Evolutionary conservation across 2,888 invertebrate species (phyloP).

Genomic region (Amphipoea lucens): DNA sequence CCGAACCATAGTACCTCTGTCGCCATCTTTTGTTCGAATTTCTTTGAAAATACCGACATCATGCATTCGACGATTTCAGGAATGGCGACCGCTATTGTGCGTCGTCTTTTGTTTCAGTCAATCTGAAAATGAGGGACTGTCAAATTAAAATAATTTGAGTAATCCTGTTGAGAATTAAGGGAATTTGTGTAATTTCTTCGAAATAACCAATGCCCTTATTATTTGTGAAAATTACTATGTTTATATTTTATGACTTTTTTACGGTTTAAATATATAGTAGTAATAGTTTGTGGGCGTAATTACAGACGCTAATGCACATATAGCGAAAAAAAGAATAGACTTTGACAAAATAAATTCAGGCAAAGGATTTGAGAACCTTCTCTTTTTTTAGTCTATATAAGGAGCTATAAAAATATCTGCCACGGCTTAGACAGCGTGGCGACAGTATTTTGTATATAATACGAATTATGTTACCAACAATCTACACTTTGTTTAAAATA

Average conservation of each 20-base stretch:
- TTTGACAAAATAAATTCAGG: neutral
- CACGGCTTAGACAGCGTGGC: no score
- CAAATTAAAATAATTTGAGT: conserved; percentile 63
- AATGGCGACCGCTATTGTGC: conserved; percentile 52
- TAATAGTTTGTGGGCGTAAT: neutral
- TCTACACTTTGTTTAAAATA: neutral
- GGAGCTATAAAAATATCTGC: no score
- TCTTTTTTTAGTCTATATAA: neutral
- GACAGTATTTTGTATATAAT: no score
- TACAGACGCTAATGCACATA: neutral
- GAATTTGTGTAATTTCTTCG: neutral
- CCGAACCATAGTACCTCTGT: conserved; percentile 14
- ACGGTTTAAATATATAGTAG: neutral
- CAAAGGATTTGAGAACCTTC: no score
- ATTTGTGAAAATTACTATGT: neutral
- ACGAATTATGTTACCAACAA: neutral
- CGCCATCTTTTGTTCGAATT: conserved; percentile 57
- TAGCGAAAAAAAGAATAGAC: no score
- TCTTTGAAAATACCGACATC: conserved; percentile 59
- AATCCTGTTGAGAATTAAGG: conserved; percentile 58
- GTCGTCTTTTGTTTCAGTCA: conserved; percentile 56
- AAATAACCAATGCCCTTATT: neutral
- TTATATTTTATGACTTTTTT: neutral
- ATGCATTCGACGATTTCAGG: conserved; percentile 53
- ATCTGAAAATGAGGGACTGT: conserved; percentile 51